phyloP scores from a whole-genome alignment of 2,888 invertebrate genomes.

The Plebejus melissa region DNA sequence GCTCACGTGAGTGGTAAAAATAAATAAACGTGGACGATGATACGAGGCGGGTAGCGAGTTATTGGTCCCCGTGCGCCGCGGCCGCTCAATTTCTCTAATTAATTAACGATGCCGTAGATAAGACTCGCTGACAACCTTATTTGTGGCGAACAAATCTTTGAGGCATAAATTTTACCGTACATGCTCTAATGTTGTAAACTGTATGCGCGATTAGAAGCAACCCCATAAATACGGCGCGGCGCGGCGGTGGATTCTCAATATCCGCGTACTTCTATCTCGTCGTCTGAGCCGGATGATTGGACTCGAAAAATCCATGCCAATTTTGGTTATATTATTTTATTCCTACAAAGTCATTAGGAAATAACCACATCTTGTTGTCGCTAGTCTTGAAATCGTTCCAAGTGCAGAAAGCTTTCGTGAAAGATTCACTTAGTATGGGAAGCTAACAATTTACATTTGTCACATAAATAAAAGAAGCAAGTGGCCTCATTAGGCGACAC shows the following conservation, averaged over 20 bases:
- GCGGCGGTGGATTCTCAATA: slow-evolving; percentile 45
- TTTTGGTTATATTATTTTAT: background rate
- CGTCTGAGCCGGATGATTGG: slow-evolving; percentile 24
- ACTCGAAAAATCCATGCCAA: background rate
- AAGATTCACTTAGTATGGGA: slow-evolving; percentile 51
- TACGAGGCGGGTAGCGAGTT: slow-evolving; percentile 76
- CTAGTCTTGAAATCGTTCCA: slow-evolving; percentile 37
- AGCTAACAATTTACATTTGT: slow-evolving; percentile 67
- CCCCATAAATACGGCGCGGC: slow-evolving; percentile 48
- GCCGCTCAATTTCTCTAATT: slow-evolving; percentile 79
- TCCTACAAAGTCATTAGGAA: background rate
- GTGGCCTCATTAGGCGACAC: slow-evolving; percentile 65
- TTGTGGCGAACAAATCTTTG: slow-evolving; percentile 78
- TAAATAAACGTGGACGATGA: slow-evolving; percentile 74
- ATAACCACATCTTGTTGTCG: background rate
- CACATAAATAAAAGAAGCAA: slow-evolving; percentile 72
- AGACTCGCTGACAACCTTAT: slow-evolving; percentile 77
- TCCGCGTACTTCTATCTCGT: slow-evolving; percentile 45
- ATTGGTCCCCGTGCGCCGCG: slow-evolving; percentile 73
- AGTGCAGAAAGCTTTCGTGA: slow-evolving; percentile 62
- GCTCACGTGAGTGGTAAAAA: slow-evolving; percentile 76
- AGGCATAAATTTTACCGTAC: slow-evolving; percentile 76
- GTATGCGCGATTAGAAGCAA: slow-evolving; percentile 63
- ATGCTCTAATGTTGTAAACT: slow-evolving; percentile 75
- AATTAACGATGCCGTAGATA: slow-evolving; percentile 78